phyloP scores from a whole-genome alignment of 1,140 invertebrate genomes.

The Neoseiulus cucumeris region DNA sequence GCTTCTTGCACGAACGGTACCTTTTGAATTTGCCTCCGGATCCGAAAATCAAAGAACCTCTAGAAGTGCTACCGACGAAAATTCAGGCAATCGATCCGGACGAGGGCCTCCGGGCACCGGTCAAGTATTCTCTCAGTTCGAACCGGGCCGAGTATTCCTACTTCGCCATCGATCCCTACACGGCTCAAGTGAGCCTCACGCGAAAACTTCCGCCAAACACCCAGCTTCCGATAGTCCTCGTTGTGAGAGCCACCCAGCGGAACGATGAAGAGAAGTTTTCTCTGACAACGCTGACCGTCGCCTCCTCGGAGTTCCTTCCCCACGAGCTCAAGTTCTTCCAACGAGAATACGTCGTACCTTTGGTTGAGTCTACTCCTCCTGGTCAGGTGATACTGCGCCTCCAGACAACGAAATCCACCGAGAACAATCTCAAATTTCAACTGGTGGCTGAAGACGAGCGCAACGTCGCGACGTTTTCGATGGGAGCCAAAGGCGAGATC shows the following conservation, averaged over 20 bases:
- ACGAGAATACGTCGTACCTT: conserved; percentile 43
- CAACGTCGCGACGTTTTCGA: conserved; percentile 19
- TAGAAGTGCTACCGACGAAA: conserved; percentile 37
- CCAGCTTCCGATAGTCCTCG: conserved; percentile 44
- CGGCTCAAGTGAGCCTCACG: conserved; percentile 38
- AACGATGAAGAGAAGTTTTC: conserved; percentile 73
- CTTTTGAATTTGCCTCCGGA: conserved; percentile 42
- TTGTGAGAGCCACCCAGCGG: conserved; percentile 59
- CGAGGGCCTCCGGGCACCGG: conserved; percentile 48
- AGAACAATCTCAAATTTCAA: conserved; percentile 10
- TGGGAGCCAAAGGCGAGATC: conserved; percentile 55
- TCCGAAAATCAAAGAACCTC: conserved; percentile 37
- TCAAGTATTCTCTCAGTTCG: conserved; percentile 42
- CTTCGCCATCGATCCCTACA: conserved; percentile 38
- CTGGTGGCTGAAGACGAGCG: neutral
- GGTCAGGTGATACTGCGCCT: conserved; percentile 38
- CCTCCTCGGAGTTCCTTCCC: conserved; percentile 33
- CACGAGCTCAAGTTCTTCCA: conserved; percentile 44
- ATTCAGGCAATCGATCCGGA: conserved; percentile 59
- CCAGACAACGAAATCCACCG: conserved; percentile 18
- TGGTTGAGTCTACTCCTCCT: conserved; percentile 47
- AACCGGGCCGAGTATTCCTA: conserved; percentile 31
- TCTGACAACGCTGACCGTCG: conserved; percentile 47
- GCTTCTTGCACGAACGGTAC: conserved; percentile 53
- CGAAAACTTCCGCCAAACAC: conserved; percentile 34